Conservation (phyloP, 2,888 invertebrate species). For the Hirudinaria manillensis region DNA sequence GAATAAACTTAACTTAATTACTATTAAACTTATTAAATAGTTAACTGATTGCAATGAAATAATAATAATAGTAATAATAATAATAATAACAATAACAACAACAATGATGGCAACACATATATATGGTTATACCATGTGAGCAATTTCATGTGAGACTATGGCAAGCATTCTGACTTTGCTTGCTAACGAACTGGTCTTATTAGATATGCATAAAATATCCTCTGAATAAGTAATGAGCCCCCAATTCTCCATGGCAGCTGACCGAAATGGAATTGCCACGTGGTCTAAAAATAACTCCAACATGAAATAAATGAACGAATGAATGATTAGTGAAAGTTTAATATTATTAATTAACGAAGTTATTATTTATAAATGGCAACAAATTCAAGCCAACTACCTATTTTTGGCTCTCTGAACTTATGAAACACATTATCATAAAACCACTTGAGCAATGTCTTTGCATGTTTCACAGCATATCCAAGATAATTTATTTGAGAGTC, state of each 20-base stretch:
- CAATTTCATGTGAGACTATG: constrained; percentile 34
- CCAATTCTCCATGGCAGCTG: constrained; percentile 37
- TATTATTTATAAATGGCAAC: too few relatives aligned
- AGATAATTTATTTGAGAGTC: constrained; percentile 7
- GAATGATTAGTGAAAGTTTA: not conserved
- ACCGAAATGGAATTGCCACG: constrained; percentile 32
- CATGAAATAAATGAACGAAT: not conserved
- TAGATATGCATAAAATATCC: constrained; percentile 22
- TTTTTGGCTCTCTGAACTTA: constrained; percentile 26
- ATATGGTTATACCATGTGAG: constrained; percentile 31
- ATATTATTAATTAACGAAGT: too few relatives aligned
- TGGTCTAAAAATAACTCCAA: constrained; percentile 31
- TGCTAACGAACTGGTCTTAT: not conserved
- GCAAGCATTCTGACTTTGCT: constrained; percentile 15
- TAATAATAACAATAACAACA: too few relatives aligned
- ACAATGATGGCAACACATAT: too few relatives aligned
- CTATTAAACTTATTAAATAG: too few relatives aligned
- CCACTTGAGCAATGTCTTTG: constrained; percentile 14
- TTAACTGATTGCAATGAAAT: too few relatives aligned
- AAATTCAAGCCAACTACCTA: constrained; percentile 18
- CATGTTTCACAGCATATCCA: constrained; percentile 12
- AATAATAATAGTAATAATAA: too few relatives aligned
- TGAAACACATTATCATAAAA: constrained; percentile 18
- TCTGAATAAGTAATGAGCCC: constrained; percentile 36
- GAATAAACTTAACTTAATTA: too few relatives aligned